Evolutionary conservation across 2,113 vertebrate genomes (phyloP), one percentile per base, ranked within the genome.

Genomic region (Stercorarius parasiticus): DNA sequence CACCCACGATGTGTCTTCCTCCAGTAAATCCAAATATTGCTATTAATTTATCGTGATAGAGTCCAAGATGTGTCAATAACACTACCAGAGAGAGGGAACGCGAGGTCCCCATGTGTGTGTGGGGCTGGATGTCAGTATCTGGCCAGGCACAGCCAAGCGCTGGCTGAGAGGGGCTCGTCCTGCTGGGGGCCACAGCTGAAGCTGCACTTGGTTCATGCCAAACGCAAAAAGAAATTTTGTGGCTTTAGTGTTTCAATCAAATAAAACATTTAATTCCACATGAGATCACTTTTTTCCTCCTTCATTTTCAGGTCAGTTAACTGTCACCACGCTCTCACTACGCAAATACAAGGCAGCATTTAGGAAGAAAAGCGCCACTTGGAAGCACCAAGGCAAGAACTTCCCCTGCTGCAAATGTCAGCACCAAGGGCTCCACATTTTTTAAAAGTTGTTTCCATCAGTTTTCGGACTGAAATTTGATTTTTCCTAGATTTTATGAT

Each of bases 141-240:
- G 55, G n/a, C 23, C 0, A 3, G 36, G 17, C 10, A 2, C 22
- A 6, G 38, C 23, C 3, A 0, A 38, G 53, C 10, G 0, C 29
- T 26, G 58, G 19, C 19, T 7, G 15, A 3, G 56, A 26, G n/a
- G 27, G 26, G 74, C 27, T 64, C 6, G 0, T 10, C 62, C 32
- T 10, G 32, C 10, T 2, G 2, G 14, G 21, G 9, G 15, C 38
- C 0, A 3, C 0, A 0, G 2, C 83, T 47, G 58, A 77, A 80
- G 26, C 62, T 22, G 66, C 40, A 0, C 30, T 26, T 9, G 27
- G 27, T 15, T 42, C 1, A 0, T 8, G 49, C 16, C 43, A 47
- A 72, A 49, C 45, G 26, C 58, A 22, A 4, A 9, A 11, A 29
- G 53, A 69, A 34, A 55, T 30, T 34, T 13, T 4, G 34, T 21